These are phyloP conservation scores for Acheta domesticus DNA, from an alignment of 2,888 invertebrate species.

Conservation along the genomic window DNA sequence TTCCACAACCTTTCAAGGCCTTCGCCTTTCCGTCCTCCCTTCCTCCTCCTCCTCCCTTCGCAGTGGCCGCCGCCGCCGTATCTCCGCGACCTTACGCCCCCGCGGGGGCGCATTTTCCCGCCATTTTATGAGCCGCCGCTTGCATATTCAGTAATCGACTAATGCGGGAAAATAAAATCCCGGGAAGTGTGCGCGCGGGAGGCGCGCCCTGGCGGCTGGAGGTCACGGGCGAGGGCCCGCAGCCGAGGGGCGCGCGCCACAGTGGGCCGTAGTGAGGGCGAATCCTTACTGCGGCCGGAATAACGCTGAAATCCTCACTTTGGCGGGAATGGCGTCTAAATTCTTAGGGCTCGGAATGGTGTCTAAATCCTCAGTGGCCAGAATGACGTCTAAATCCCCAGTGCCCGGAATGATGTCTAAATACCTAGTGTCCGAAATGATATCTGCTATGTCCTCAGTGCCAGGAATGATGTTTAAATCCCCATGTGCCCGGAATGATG, in stretches of 20 bases:
- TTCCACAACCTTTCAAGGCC: not conserved
- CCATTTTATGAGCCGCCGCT: not conserved
- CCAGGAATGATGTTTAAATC: too few species aligned
- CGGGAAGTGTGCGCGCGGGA: not conserved
- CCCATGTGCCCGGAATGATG: too few species aligned
- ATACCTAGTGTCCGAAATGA: too few species aligned
- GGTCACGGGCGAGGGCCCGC: not conserved
- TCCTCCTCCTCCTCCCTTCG: not conserved
- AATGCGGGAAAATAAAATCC: constrained; percentile 6
- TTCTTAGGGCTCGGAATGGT: too few species aligned
- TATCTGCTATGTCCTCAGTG: too few species aligned
- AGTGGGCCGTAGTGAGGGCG: not conserved
- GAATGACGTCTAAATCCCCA: too few species aligned
- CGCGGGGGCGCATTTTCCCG: not conserved
- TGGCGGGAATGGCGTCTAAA: too few species aligned
- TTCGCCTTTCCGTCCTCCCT: not conserved
- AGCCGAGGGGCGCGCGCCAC: not conserved
- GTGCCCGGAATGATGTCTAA: too few species aligned
- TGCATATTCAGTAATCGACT: constrained; percentile 18
- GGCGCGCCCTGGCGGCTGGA: not conserved
- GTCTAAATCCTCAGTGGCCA: too few species aligned
- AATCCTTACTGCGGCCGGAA: not conserved
- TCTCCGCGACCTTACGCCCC: not conserved
- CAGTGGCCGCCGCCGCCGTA: not conserved
- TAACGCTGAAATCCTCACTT: not conserved